Percentiles rank a stretch among this genome's conserved stretches.
Evolutionary conservation across 2,797 vertebrate species (phyloP).

Genomic region (Mionectes olivaceus): DNA sequence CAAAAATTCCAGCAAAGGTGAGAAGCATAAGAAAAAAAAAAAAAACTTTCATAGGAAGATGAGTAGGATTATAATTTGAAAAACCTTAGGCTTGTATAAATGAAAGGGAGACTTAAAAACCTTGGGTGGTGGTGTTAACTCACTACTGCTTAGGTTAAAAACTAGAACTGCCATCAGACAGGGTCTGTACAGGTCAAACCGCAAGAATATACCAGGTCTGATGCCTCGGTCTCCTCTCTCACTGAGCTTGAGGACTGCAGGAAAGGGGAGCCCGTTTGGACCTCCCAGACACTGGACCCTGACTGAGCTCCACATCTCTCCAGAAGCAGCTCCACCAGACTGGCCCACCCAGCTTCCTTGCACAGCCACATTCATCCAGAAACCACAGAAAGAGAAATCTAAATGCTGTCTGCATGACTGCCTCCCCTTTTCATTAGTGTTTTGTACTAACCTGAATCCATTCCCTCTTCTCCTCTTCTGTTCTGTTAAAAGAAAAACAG

Average conservation of each 20-base stretch:
- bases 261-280: not conserved
- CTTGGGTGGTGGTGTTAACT: not conserved
- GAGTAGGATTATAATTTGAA: not conserved
- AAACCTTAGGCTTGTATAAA: not conserved
- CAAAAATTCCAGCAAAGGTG: not conserved
- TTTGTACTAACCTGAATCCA: slow-evolving; percentile 90
- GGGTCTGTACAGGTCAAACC: not conserved
- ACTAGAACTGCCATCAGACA: not conserved
- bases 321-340: not conserved
- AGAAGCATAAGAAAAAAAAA: not conserved
- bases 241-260: not conserved
- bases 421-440: not conserved
- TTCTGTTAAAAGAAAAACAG: slow-evolving; percentile 79
- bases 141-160: not conserved
- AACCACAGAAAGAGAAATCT: not conserved
- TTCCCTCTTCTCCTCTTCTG: slow-evolving; percentile 94
- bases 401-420: not conserved
- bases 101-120: not conserved
- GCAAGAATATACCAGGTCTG: not conserved
- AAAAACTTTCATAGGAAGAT: not conserved
- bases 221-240: not conserved
- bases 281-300: fast-evolving
- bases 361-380: not conserved
- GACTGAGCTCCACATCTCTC: not conserved
- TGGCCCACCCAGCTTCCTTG: not conserved